Evolutionary conservation across 1,140 invertebrate genomes (phyloP).

Genomic region (Dendrolimus punctatus): DNA sequence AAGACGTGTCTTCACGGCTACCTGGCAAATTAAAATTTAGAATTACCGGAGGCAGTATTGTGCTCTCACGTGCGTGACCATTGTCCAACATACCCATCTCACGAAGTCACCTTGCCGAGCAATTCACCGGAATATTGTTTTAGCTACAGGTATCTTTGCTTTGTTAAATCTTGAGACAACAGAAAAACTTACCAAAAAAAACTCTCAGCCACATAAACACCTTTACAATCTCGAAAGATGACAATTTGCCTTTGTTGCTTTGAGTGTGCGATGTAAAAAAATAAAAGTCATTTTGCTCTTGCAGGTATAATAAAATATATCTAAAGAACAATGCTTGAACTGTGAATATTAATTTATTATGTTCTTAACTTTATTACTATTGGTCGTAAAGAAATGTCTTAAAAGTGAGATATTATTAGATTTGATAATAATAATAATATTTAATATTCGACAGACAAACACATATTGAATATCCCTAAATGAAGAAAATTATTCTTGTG

Average conservation of each 20-base stretch:
- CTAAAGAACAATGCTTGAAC: conserved; percentile 13
- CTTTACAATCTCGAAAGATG: conserved; percentile 25
- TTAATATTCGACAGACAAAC: too few species aligned
- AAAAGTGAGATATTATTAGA: too few species aligned
- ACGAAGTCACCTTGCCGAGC: conserved; percentile 46
- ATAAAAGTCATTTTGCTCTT: conserved; percentile 35
- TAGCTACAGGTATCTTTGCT: conserved; percentile 52
- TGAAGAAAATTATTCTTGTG: too few species aligned
- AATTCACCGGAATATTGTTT: conserved; percentile 58
- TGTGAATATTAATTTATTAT: conserved; percentile 26
- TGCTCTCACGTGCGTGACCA: conserved; percentile 43
- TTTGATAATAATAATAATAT: too few species aligned
- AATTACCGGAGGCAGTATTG: conserved; percentile 31
- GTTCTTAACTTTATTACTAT: conserved; percentile 1
- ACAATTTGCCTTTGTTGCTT: conserved; percentile 45
- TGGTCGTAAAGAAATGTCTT: background rate
- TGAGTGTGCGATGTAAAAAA: conserved; percentile 35
- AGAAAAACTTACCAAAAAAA: conserved; percentile 24
- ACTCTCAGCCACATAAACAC: conserved; percentile 27
- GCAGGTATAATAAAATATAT: conserved; percentile 25
- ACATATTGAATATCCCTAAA: too few species aligned
- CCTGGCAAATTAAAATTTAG: conserved; percentile 43
- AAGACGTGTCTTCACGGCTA: conserved; percentile 44
- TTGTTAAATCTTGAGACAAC: conserved; percentile 25
- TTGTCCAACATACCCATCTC: conserved; percentile 29